Conservation (phyloP, 2,888 invertebrate species). For the Fragum fragum region DNA sequence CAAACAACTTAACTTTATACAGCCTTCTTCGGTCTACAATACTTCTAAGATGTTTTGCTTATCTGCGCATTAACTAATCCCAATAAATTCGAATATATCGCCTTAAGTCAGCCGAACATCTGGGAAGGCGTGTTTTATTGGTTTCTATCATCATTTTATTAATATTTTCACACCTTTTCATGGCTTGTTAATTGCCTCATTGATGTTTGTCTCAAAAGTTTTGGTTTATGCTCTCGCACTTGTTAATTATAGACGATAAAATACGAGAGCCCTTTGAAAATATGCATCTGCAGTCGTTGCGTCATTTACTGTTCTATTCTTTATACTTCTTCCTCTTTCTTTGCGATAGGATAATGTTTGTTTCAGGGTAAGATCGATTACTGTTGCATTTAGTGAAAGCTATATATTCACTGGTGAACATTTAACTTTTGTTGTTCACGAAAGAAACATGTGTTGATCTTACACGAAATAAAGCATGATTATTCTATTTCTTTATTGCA, state of each 20-base stretch:
- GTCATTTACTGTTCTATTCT: too few relatives aligned
- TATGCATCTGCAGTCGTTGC: background rate
- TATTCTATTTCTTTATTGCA: too few relatives aligned
- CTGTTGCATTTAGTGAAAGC: too few relatives aligned
- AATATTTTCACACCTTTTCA: constrained; percentile 17
- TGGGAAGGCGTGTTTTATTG: constrained; percentile 13
- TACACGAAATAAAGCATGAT: too few relatives aligned
- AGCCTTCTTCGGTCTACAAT: background rate
- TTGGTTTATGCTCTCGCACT: constrained; percentile 6
- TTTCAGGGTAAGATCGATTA: too few relatives aligned
- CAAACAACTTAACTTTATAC: too few relatives aligned
- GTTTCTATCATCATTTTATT: constrained; percentile 4
- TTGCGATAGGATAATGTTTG: too few relatives aligned
- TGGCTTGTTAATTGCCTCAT: background rate
- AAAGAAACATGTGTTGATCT: too few relatives aligned
- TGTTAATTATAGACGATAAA: background rate
- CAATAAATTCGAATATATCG: constrained; percentile 11
- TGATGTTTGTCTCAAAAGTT: constrained; percentile 1
- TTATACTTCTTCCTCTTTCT: too few relatives aligned
- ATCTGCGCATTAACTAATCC: background rate
- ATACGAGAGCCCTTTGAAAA: background rate
- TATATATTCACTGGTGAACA: too few relatives aligned
- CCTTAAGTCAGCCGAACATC: constrained; percentile 2
- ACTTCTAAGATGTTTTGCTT: background rate
- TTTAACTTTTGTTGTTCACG: too few relatives aligned